Evolutionary conservation across 2,113 vertebrate genomes (phyloP).

Genomic region (Dasyurus viverrinus): DNA sequence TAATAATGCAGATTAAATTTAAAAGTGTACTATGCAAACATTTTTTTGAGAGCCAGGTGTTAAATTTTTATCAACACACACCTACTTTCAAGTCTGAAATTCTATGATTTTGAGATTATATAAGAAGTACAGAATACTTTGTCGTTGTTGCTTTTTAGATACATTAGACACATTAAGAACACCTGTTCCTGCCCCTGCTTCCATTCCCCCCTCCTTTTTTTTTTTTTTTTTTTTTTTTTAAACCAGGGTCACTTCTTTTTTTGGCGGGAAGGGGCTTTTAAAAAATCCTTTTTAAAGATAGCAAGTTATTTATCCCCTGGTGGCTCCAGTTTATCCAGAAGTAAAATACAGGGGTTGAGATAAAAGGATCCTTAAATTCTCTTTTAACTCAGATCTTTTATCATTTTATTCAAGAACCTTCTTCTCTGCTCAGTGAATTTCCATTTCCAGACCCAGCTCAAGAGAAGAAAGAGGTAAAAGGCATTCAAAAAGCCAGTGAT

Average conservation of each 20-base stretch:
- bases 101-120: not conserved
- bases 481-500: not conserved
- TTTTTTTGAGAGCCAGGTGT: no score
- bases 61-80: no score
- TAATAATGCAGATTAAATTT: no score
- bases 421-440: not conserved
- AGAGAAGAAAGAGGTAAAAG: not conserved
- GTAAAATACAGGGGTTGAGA: not conserved
- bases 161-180: not conserved
- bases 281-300: not conserved
- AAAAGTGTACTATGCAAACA: no score
- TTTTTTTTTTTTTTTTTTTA: not conserved
- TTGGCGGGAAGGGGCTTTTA: not conserved
- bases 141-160: not conserved
- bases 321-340: not conserved
- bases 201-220: not conserved
- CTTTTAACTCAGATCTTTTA: not conserved
- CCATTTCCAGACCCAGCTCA: not conserved
- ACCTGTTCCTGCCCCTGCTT: not conserved
- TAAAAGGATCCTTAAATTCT: not conserved
- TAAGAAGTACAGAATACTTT: not conserved
- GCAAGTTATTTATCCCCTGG: not conserved
- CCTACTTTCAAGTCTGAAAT: not conserved
- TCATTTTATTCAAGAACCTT: not conserved
- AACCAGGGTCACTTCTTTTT: not conserved